phyloP scores from a whole-genome alignment of 2,113 vertebrate species.

The Brachirus orientalis region DNA sequence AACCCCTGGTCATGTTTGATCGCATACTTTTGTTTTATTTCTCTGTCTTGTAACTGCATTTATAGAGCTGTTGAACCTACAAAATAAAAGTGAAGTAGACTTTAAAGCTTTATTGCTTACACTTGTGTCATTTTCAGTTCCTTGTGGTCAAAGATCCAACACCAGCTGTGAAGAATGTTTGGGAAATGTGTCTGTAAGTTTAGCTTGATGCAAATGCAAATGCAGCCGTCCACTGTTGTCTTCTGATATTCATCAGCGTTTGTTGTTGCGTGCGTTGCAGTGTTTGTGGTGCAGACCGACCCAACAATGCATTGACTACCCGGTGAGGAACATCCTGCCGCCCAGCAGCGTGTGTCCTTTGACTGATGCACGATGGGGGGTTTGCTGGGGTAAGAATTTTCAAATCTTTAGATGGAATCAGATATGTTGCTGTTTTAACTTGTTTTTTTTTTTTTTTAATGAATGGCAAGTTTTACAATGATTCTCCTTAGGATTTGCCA shows the following conservation, averaged over 20 bases:
- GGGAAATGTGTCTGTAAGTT: conserved; percentile 88
- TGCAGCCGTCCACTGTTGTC: background rate
- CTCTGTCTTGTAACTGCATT: too few relatives aligned
- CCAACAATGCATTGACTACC: conserved; percentile 86
- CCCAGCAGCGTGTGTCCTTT: conserved; percentile 83
- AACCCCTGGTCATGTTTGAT: too few relatives aligned
- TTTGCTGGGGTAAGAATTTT: conserved; percentile 91
- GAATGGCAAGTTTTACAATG: too few relatives aligned
- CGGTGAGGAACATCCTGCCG: conserved; percentile 85
- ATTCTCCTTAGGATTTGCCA: too few relatives aligned
- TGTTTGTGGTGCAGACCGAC: conserved; percentile 92
- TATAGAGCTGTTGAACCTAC: too few relatives aligned
- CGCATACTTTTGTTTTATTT: too few relatives aligned
- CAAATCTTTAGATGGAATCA: background rate
- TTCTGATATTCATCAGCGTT: background rate
- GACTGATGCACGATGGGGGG: conserved; percentile 89
- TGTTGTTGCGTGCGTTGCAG: conserved; percentile 70
- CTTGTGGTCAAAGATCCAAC: conserved; percentile 85
- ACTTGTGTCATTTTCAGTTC: conserved; percentile 26
- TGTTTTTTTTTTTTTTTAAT: too few relatives aligned
- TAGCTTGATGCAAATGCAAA: background rate
- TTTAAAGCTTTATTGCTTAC: too few relatives aligned
- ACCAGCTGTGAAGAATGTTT: conserved; percentile 88
- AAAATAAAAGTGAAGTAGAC: too few relatives aligned
- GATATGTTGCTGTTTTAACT: background rate